Percentiles rank a stretch among this genome's conserved stretches.
Evolutionary conservation across 2,888 invertebrate genomes (phyloP).

Genomic region (Stegophylla sp.): DNA sequence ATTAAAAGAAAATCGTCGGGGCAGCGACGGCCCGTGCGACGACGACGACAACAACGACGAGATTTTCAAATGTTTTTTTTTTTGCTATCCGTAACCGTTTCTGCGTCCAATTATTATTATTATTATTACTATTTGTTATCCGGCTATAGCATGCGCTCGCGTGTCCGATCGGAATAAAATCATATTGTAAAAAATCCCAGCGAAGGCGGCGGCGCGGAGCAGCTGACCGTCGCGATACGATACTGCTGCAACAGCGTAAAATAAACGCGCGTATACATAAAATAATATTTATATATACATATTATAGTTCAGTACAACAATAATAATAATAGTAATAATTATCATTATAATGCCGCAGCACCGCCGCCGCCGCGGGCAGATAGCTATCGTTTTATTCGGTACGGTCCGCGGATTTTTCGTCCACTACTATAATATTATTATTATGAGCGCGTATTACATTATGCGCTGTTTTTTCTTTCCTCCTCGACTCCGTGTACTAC

Average conservation of each 20-base stretch:
- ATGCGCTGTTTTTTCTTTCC: not conserved
- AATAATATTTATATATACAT: too few relatives aligned
- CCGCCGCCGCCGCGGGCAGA: conserved; percentile 23
- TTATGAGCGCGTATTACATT: not conserved
- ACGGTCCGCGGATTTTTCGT: conserved; percentile 41
- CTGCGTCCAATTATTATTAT: too few relatives aligned
- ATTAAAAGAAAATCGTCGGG: conserved; percentile 12
- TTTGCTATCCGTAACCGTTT: not conserved
- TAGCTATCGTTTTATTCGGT: conserved; percentile 20
- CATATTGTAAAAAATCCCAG: not conserved
- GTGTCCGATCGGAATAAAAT: conserved; percentile 33
- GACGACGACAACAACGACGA: not conserved
- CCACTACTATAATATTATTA: not conserved
- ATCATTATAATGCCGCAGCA: conserved; percentile 8
- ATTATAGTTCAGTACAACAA: too few relatives aligned
- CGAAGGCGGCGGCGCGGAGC: conserved; percentile 3
- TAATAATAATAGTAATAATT: conserved; percentile 16
- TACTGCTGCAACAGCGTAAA: too few relatives aligned
- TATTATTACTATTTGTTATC: too few relatives aligned
- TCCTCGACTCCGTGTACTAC: not conserved
- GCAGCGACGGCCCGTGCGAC: conserved; percentile 33
- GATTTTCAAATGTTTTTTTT: conserved; percentile 6
- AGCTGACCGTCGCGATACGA: too few relatives aligned
- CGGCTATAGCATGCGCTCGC: too few relatives aligned
- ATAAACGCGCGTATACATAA: too few relatives aligned